Conservation (phyloP, 2,888 invertebrate genomes). For the Ephialtes manifestator region DNA sequence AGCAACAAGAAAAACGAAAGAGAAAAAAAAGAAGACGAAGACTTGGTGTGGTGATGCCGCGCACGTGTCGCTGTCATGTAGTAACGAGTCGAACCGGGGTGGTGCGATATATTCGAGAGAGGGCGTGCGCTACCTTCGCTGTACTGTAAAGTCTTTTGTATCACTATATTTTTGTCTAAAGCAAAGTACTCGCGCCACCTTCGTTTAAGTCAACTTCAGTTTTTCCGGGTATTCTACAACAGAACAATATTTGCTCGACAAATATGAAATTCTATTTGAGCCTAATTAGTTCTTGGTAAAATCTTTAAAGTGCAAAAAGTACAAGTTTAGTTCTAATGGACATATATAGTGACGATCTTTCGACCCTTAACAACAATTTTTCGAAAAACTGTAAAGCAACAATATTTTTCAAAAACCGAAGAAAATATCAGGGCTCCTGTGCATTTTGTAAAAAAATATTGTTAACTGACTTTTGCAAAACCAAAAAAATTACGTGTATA, state of each 20-base stretch:
- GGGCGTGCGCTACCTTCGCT: conserved; percentile 13
- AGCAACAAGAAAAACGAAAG: conserved; percentile 53
- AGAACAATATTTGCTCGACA: conserved; percentile 15
- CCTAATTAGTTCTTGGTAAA: not conserved
- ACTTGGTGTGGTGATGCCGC: conserved; percentile 70
- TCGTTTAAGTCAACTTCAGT: not conserved
- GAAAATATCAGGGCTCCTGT: no score
- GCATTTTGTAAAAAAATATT: no score
- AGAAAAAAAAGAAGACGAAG: conserved; percentile 51
- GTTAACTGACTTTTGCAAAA: no score
- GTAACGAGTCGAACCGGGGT: conserved; percentile 65
- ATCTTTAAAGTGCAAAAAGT: not conserved
- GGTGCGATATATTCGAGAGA: conserved; percentile 39
- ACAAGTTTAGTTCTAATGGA: not conserved
- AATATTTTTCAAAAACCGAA: no score
- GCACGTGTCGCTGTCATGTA: conserved; percentile 74
- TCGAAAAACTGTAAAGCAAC: no score
- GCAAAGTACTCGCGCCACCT: conserved; percentile 29
- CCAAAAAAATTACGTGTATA: no score
- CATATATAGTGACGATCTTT: no score
- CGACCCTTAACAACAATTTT: no score
- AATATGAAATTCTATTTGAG: not conserved
- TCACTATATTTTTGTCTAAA: conserved; percentile 40
- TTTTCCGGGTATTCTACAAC: not conserved
- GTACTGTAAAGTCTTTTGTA: not conserved